These are phyloP conservation scores for Uria aalge DNA, from an alignment of 2,113 vertebrate species.

Conservation along the genomic window DNA sequence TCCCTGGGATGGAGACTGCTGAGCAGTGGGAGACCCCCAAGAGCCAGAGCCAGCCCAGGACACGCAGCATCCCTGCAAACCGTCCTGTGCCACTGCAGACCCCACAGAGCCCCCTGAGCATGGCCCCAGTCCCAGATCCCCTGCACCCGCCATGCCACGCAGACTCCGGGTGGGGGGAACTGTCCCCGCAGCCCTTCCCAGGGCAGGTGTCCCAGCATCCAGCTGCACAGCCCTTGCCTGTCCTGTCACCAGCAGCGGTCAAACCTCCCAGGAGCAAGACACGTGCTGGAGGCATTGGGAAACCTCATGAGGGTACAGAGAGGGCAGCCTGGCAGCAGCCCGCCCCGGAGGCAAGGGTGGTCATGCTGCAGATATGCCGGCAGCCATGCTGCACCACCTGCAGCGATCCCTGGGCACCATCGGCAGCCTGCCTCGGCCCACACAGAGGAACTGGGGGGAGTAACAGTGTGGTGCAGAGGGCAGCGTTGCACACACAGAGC, in stretches of 20 bases:
- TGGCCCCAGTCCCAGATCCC: not conserved
- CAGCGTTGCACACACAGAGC: not conserved
- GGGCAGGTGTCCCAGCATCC: rapidly evolving
- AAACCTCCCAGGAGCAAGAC: not conserved
- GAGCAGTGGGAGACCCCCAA: not conserved
- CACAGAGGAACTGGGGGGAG: not conserved
- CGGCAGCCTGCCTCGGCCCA: not conserved
- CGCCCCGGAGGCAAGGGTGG: rapidly evolving
- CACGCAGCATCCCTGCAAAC: not conserved
- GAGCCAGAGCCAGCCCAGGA: not conserved
- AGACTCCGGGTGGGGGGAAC: not conserved
- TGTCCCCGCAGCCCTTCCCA: not conserved
- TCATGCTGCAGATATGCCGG: not conserved
- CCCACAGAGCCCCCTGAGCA: not conserved
- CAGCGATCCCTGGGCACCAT: not conserved
- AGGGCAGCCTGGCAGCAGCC: not conserved
- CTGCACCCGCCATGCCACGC: rapidly evolving
- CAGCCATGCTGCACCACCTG: not conserved
- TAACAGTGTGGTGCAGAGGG: not conserved
- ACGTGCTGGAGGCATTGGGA: not conserved
- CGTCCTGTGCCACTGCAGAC: not conserved
- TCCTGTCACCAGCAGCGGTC: not conserved
- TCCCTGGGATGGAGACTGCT: not conserved
- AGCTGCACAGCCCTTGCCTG: not conserved
- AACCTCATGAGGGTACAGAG: not conserved